Conservation (phyloP, 2,888 invertebrate species). For the Beris morrisii region DNA sequence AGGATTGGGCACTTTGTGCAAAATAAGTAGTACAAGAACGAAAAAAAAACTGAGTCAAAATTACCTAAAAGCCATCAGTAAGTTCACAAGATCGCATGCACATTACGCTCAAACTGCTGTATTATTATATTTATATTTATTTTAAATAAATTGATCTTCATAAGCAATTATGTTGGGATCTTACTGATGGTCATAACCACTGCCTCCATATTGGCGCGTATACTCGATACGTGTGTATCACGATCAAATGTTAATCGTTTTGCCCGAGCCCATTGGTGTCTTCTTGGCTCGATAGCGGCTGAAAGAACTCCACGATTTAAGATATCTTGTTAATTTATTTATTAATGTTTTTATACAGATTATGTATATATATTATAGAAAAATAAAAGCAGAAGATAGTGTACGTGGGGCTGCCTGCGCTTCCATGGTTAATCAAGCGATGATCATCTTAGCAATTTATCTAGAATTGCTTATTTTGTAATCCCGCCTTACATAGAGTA, state of each 20-base stretch:
- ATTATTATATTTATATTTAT: conserved; percentile 40
- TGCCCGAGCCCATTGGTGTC: no score
- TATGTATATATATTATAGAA: no score
- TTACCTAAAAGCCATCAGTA: conserved; percentile 13
- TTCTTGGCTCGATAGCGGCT: not conserved
- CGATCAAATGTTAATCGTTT: conserved; percentile 4
- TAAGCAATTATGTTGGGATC: conserved; percentile 35
- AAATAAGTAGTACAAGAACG: not conserved
- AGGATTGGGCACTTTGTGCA: conserved; percentile 11
- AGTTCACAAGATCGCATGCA: conserved; percentile 7
- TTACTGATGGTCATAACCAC: not conserved
- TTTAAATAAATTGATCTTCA: conserved; percentile 39
- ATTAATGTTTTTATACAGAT: no score
- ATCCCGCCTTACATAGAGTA: no score
- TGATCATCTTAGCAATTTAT: conserved; percentile 22
- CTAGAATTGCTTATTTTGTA: conserved; percentile 13
- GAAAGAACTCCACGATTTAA: not conserved
- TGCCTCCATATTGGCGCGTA: not conserved
- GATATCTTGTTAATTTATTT: not conserved
- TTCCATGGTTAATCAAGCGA: conserved; percentile 7
- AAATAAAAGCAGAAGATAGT: conserved; percentile 4
- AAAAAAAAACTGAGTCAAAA: conserved; percentile 1
- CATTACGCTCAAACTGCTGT: conserved; percentile 22
- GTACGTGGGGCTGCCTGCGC: not conserved
- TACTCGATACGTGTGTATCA: not conserved